A percentile compares a stretch with the other conserved stretches of the same genome.
Conservation (phyloP, 2,888 invertebrate genomes). For the Agriopis marginaria region DNA sequence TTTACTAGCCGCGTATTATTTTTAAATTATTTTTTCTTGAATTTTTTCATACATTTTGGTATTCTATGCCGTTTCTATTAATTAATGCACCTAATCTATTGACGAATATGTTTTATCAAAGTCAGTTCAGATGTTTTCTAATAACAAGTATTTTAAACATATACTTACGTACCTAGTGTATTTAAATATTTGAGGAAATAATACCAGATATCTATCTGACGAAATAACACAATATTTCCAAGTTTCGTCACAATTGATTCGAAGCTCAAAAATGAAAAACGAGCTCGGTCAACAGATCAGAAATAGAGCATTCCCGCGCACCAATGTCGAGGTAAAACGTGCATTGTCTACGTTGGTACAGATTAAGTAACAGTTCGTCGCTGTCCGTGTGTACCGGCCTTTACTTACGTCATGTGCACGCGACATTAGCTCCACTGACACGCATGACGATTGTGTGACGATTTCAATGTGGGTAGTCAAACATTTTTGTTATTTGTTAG, state of each 20-base stretch:
- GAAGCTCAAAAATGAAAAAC: conserved; percentile 44
- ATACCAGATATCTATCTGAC: no score
- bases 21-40: no score
- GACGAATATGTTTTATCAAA: no score
- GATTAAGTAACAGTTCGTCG: neutral
- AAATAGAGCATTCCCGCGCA: conserved; percentile 47
- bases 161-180: no score
- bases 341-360: conserved; percentile 38
- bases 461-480: conserved; percentile 9
- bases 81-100: no score
- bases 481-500: neutral
- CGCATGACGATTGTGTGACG: conserved; percentile 1
- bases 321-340: conserved; percentile 52
- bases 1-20: no score
- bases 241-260: conserved; percentile 10
- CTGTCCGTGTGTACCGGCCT: conserved; percentile 18
- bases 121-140: no score
- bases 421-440: conserved; percentile 9
- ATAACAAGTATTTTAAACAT: no score
- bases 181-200: no score
- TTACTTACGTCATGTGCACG: conserved; percentile 28
- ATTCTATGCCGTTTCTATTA: no score
- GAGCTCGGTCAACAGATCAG: conserved; percentile 41
- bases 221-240: neutral
- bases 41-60: no score